Base-by-base conservation (phyloP, 1,140 invertebrate species). In the Pinna nobilis region DNA sequence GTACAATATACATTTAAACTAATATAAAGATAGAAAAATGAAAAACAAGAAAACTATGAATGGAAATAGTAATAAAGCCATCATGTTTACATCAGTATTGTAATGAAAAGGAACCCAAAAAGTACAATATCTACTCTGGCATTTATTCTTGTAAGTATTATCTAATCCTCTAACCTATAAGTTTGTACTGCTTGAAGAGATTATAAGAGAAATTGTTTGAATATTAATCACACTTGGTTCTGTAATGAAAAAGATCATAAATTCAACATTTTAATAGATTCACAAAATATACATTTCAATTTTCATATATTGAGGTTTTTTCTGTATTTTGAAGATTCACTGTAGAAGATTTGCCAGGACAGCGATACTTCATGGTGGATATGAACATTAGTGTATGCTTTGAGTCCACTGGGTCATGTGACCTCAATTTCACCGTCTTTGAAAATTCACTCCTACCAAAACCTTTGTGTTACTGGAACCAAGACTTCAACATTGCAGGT, bases 361-460 rank as follows among this genome's bases (percentile, higher is more conserved):
- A 76, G 53, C 51, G 55, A 60, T 71, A 71, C 35, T 71, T 59
- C n/a, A 18, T 70, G 9, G 44, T 63, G 18, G 63, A 39, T 33
- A 33, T 70, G 68, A 70, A 70, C 33, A 32, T 70, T n/a, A 70
- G 68, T 28, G 41, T 70, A 32, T 70, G 68, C 30, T 70, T 70
- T 53, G 68, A 70, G 59, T 28, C 68, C 2, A 15, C 55, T 33
- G 59, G 53, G 23, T 32, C 39, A 57, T 70, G 68, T 63, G 25
- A 41, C 23, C 5, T 61, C 23, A 51, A 33, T 41, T 20, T 61
- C 13, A 49, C 15, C 23, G 28, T 70, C 11, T 60, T 61, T 13
- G 33, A 35, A n/a, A 32, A 70, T 33, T 51, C 68, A 11, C 41
- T 61, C 2, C 23, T 70, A 37, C 68, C 68, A 1, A 70, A 70